Base-by-base conservation (phyloP, 2,113 vertebrate species). In the Hippocampus zosterae region DNA sequence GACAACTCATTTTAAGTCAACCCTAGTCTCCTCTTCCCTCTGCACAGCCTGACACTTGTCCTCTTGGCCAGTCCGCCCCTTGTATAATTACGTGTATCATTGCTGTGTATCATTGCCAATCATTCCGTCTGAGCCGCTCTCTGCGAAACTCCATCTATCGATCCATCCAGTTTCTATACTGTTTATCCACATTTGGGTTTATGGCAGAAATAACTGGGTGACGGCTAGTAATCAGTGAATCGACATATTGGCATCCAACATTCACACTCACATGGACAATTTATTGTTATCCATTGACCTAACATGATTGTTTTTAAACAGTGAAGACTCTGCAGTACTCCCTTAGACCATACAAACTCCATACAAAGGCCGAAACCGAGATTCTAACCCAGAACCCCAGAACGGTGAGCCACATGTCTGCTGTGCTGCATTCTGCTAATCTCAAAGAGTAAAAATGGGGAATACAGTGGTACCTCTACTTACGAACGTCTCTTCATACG, bases 1-100 rank as follows among this genome's bases (percentile, higher is more conserved):
- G 66, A 70, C 75, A 73, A 37, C 72, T 74, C 70, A 48, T 40
- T 76, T 70, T 73, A 74, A 83, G 62, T 68, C 81, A 52, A 50
- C 69, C 71, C 60, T 9, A 66, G 70, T 25, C 67, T n/a, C 53
- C 55, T 33, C 33, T 41, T 3, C 15, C 53, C 61, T 63, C 10
- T 55, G 41, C 59, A 42, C 40, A 10, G 33, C 21, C 27, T 33
- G 21, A 12, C 46, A 42, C 55, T 37, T 53, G 16, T 16, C 46
- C 40, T 23, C 33, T 68, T 50, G 29, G 18, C 3, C 0, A 1
- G 3, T 61, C 27, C 60, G 9, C 40, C 8, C 60, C 44, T 23
- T 41, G 50, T 70, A 73, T 3, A 37, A 61, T 59, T 61, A 53
- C 15, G 40, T 29, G n/a, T 19, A 59, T 27, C 25, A 27, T 27